Conservation (phyloP, 2,888 invertebrate species). For the Plagodis dolabraria region DNA sequence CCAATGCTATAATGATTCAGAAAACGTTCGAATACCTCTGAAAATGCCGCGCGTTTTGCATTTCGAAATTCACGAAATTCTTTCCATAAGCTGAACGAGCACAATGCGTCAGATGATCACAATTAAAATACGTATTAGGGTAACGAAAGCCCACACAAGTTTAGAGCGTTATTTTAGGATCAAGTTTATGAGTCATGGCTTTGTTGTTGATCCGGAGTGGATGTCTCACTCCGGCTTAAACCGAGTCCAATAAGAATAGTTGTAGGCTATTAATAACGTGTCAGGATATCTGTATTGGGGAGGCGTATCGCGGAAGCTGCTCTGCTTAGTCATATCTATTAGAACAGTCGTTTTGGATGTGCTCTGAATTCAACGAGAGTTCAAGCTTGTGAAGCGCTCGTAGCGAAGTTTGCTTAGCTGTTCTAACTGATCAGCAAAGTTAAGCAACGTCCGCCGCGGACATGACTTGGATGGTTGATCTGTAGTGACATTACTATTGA, state of each 20-base stretch:
- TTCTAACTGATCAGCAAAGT: too few species aligned
- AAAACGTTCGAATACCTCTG: constrained; percentile 6
- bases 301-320: too few species aligned
- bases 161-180: constrained; percentile 33
- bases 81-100: constrained; percentile 3
- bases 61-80: constrained; percentile 5
- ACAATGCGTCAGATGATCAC: constrained; percentile 16
- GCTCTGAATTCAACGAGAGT: too few species aligned
- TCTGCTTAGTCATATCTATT: too few species aligned
- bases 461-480: too few species aligned
- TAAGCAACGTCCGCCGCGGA: too few species aligned
- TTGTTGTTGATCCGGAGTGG: constrained; percentile 34
- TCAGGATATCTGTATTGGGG: constrained; percentile 1
- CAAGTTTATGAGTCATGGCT: constrained; percentile 32
- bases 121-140: constrained; percentile 19
- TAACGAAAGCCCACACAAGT: constrained; percentile 19
- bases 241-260: constrained; percentile 20
- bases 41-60: constrained; percentile 4
- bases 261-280: constrained; percentile 16
- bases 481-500: too few species aligned
- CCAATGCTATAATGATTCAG: background rate
- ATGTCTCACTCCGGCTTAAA: constrained; percentile 28
- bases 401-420: too few species aligned
- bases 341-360: too few species aligned
- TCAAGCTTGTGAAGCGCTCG: too few species aligned